phyloP scores from a whole-genome alignment of 2,888 invertebrate genomes.

The Himalopsyche anomala region DNA sequence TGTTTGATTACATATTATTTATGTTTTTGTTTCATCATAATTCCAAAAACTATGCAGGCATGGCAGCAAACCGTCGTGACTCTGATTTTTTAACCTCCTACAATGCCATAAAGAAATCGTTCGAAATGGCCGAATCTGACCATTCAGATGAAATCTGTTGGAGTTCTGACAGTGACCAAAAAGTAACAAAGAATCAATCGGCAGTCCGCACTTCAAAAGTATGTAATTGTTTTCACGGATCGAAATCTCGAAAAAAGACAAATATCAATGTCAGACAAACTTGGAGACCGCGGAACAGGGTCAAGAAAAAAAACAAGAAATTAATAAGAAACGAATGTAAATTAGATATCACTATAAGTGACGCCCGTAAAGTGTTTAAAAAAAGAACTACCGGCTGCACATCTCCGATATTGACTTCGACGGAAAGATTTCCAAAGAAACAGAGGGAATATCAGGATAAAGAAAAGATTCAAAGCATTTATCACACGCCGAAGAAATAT shows the following conservation, averaged over 20 bases:
- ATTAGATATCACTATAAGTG: background rate
- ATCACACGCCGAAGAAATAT: background rate
- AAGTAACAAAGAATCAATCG: background rate
- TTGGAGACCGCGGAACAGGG: background rate
- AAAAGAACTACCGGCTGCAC: background rate
- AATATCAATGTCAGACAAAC: no score
- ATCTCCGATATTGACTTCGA: background rate
- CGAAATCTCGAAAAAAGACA: background rate
- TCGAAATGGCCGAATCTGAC: background rate
- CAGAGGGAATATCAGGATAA: background rate
- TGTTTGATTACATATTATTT: no score
- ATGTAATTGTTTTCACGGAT: background rate
- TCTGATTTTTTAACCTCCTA: background rate
- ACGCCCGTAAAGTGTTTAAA: background rate
- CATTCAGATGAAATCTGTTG: background rate
- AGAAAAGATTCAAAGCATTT: background rate
- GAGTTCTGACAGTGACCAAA: background rate
- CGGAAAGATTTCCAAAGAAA: background rate
- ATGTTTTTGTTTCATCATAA: no score
- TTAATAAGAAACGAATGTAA: background rate
- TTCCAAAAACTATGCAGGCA: background rate
- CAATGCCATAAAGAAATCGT: conserved; percentile 5
- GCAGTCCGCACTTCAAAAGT: background rate
- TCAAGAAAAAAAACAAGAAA: background rate
- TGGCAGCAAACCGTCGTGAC: background rate